Evolutionary conservation across 2,113 vertebrate genomes (phyloP), one percentile per base, ranked within the genome.

Genomic region (Mobula hypostoma): DNA sequence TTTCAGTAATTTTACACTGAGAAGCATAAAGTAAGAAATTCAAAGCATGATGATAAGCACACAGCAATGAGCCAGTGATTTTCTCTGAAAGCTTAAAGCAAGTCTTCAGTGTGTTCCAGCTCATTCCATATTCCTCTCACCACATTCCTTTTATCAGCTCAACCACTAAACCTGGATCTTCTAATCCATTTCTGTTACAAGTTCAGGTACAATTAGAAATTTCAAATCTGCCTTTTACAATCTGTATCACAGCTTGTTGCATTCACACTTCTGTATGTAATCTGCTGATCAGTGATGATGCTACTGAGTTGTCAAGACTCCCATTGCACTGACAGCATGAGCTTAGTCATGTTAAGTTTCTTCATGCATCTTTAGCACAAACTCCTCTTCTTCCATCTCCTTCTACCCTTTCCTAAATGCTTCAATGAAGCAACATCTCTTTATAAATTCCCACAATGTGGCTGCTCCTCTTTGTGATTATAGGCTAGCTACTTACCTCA

Each of bases 181-280:
- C 85, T 66, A 66, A 63, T 63, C 85, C 61, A 66, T 61, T 68
- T 90, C 63, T 90, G n/a, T 90, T 66, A 29, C 14, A 32, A 66
- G 66, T 90, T 68, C 61, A 66, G 85, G n/a, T 32, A 63, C 85
- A 90, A 90, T 90, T 90, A n/a, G 63, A 88, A 63, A 88, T 66
- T 88, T 88, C 61, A 90, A 90, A 90, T 90, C 85, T 68, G 85
- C 85, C 85, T 90, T 63, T 66, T n/a, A 63, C 85, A 90, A 32
- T 90, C 27, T 90, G 61, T 90, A 66, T 68, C 85, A 90, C 85
- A 90, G 85, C 85, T 90, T 90, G 85, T 68, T 29, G 61, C 17
- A n/a, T 90, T 66, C 85, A 90, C 85, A 90, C 15, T 63, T 21
- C 14, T 32, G 27, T 90, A 27, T 90, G 14, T 48, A 85, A 85